These are phyloP conservation scores for Endotricha flammealis DNA, from an alignment of 2,888 invertebrate genomes.

Conservation along the genomic window DNA sequence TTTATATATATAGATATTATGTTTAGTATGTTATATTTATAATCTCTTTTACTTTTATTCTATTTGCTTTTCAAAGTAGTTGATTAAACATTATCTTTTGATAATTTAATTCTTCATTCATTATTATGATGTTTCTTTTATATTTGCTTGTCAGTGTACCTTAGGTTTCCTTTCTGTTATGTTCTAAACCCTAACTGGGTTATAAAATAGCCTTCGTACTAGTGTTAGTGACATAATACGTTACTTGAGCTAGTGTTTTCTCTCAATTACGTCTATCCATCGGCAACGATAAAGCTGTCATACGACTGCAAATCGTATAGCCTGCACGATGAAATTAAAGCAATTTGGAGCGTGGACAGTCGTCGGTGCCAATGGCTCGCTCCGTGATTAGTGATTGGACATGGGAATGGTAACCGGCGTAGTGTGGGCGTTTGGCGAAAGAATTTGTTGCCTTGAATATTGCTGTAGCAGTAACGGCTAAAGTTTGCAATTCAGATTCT, in stretches of 20 bases:
- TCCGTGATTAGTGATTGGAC: slow-evolving; percentile 47
- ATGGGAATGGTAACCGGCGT: slow-evolving; percentile 24
- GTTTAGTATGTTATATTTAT: too few species aligned
- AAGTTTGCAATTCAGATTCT: slow-evolving; percentile 12
- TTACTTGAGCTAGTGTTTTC: neutral
- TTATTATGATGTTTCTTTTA: too few species aligned
- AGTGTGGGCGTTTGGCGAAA: slow-evolving; percentile 10
- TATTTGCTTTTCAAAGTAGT: too few species aligned
- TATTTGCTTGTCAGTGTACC: too few species aligned
- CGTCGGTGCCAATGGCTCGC: slow-evolving; percentile 27
- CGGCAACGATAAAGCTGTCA: slow-evolving; percentile 30
- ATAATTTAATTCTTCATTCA: too few species aligned
- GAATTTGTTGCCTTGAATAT: slow-evolving; percentile 13
- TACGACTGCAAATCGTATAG: slow-evolving; percentile 31
- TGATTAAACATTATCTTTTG: too few species aligned
- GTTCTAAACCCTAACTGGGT: too few species aligned
- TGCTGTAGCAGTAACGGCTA: slow-evolving; percentile 12
- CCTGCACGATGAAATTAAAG: slow-evolving; percentile 26
- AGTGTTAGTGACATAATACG: too few species aligned
- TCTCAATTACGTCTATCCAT: slow-evolving; percentile 16
- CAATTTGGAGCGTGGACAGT: slow-evolving; percentile 21
- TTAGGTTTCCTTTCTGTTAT: too few species aligned
- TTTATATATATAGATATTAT: too few species aligned
- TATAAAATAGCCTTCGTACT: too few species aligned
- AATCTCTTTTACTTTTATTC: too few species aligned